These are phyloP conservation scores for Epinotia bilunana DNA, from an alignment of 2,888 invertebrate genomes.

Conservation along the genomic window DNA sequence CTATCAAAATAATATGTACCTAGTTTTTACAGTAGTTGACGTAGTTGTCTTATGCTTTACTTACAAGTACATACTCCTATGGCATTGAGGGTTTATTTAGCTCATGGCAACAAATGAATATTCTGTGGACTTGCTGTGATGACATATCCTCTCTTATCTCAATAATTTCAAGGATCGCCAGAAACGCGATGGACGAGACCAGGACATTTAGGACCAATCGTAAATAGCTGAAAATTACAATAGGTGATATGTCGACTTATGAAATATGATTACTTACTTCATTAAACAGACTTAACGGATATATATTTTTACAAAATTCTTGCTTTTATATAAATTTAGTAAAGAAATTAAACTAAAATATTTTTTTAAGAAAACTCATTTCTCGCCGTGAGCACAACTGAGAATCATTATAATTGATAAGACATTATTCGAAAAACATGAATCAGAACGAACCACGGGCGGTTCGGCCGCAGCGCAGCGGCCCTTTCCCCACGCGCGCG, in stretches of 20 bases:
- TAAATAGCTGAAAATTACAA: constrained; percentile 22
- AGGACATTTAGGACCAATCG: not conserved
- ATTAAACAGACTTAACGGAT: not conserved
- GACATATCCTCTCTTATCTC: constrained; percentile 3
- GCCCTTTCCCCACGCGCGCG: constrained; percentile 69
- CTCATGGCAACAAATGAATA: constrained; percentile 41
- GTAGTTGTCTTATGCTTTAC: constrained; percentile 62
- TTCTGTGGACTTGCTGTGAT: constrained; percentile 5
- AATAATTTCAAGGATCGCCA: not conserved
- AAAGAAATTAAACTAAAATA: not conserved
- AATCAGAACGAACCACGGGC: constrained; percentile 47
- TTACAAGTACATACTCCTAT: constrained; percentile 32
- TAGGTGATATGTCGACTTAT: constrained; percentile 42
- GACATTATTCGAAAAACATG: constrained; percentile 26
- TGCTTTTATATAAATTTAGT: not conserved
- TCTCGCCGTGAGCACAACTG: constrained; percentile 23
- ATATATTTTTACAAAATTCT: not conserved
- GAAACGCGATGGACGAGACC: constrained; percentile 1
- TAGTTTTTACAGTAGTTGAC: constrained; percentile 66
- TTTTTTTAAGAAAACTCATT: constrained; percentile 22
- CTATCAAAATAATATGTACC: constrained; percentile 56
- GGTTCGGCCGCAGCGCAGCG: constrained; percentile 59
- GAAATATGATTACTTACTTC: constrained; percentile 21
- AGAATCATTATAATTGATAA: not conserved
- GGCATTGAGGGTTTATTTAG: constrained; percentile 23